phyloP scores from a whole-genome alignment of 2,888 invertebrate genomes.

The Drosophila macrospina region DNA sequence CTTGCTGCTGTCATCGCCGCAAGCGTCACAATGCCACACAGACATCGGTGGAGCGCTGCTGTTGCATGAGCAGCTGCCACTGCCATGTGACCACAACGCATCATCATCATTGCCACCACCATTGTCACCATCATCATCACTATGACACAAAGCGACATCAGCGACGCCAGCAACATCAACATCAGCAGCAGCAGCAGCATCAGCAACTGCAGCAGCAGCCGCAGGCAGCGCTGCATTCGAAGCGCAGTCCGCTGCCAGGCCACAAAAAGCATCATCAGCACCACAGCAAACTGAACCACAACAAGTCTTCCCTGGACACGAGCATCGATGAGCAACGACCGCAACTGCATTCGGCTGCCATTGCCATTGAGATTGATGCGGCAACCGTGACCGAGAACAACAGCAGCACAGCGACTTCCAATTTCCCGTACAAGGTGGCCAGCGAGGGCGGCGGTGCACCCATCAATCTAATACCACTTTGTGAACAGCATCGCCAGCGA shows the following conservation, averaged over 20 bases:
- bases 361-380: constrained; percentile 84
- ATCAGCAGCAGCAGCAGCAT: constrained; percentile 7
- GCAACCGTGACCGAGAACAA: constrained; percentile 83
- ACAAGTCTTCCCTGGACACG: constrained; percentile 83
- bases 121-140: constrained; percentile 56
- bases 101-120: constrained; percentile 61
- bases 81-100: constrained; percentile 64
- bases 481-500: constrained; percentile 62
- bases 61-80: constrained; percentile 50
- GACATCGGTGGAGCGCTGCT: constrained; percentile 59
- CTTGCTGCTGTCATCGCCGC: constrained; percentile 61
- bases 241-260: constrained; percentile 61
- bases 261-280: constrained; percentile 28
- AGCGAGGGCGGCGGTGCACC: constrained; percentile 68
- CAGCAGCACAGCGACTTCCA: constrained; percentile 82
- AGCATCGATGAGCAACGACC: constrained; percentile 69
- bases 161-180: constrained; percentile 39
- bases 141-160: constrained; percentile 41
- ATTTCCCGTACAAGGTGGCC: constrained; percentile 80
- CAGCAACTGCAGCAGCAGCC: constrained; percentile 8
- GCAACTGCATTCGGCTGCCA: constrained; percentile 65
- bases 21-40: constrained; percentile 84
- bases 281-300: constrained; percentile 30
- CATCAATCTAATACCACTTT: constrained; percentile 74
- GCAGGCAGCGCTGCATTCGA: constrained; percentile 34